Percentiles rank a stretch among this genome's conserved stretches.
Conservation (phyloP, 2,888 invertebrate species). For the Caenorhabditis virilis region DNA sequence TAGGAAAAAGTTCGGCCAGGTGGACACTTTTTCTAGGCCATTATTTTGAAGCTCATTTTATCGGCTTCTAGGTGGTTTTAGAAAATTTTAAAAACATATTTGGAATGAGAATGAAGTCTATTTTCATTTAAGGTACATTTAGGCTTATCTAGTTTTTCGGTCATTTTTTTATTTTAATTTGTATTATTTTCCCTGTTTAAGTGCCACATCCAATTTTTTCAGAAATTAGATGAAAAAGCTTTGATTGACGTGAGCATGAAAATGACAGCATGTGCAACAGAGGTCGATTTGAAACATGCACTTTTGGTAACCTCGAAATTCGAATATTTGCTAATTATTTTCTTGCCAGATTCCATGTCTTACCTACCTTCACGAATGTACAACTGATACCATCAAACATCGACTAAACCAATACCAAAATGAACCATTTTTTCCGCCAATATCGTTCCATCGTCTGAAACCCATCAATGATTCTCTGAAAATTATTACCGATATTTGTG, state of each 20-base stretch:
- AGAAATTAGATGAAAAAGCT: conserved; percentile 27
- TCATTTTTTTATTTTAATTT: neutral
- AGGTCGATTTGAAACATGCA: conserved; percentile 26
- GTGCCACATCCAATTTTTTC: no score
- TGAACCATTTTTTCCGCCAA: conserved; percentile 31
- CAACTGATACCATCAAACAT: conserved; percentile 14
- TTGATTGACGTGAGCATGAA: conserved; percentile 23
- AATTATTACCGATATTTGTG: conserved; percentile 40
- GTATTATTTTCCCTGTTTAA: no score
- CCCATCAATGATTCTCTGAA: conserved; percentile 36
- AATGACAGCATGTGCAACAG: conserved; percentile 32
- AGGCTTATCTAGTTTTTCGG: no score
- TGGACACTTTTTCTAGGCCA: no score
- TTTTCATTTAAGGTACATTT: no score
- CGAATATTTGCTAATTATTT: neutral
- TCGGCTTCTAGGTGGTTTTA: no score
- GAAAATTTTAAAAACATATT: no score
- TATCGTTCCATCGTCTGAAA: conserved; percentile 28
- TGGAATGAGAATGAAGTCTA: no score
- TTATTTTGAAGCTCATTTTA: no score
- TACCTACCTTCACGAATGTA: conserved; percentile 25
- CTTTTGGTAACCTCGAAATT: conserved; percentile 5
- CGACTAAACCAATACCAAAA: conserved; percentile 11
- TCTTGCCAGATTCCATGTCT: conserved; percentile 12
- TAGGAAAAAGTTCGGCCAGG: no score